These are phyloP conservation scores for Poecilia picta DNA, from an alignment of 2,797 vertebrate genomes.

Conservation along the genomic window DNA sequence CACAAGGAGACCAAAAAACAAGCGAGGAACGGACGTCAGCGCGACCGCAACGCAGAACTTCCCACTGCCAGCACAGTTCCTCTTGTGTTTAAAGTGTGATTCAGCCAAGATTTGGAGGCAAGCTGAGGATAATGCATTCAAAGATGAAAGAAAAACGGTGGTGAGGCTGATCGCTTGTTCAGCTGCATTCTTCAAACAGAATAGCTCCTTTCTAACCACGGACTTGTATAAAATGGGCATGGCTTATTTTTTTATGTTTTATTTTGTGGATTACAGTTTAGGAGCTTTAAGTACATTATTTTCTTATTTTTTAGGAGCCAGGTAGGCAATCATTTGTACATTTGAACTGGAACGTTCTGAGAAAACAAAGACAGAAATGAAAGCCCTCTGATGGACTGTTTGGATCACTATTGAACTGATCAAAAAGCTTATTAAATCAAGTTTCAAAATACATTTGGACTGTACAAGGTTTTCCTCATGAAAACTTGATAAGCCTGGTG, in stretches of 20 bases:
- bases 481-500: too few species aligned
- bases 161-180: constrained; percentile 4
- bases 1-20: not conserved
- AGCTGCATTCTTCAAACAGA: constrained; percentile 14
- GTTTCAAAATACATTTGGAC: constrained; percentile 1
- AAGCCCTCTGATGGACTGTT: not conserved
- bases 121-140: constrained; percentile 10
- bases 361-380: not conserved
- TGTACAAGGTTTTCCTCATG: too few species aligned
- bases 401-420: not conserved
- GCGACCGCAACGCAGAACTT: not conserved
- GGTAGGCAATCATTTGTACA: not conserved
- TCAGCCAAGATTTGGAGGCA: constrained; percentile 14
- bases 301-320: not conserved
- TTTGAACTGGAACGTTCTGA: not conserved
- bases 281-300: not conserved
- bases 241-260: not conserved
- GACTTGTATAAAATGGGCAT: not conserved
- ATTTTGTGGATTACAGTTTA: not conserved
- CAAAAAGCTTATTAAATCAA: not conserved
- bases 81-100: constrained; percentile 25
- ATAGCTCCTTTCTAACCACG: not conserved
- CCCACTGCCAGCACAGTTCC: constrained; percentile 3
- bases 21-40: not conserved
- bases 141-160: constrained; percentile 9